Evolutionary conservation across 2,113 vertebrate genomes (phyloP).

Genomic region (Struthio camelus): DNA sequence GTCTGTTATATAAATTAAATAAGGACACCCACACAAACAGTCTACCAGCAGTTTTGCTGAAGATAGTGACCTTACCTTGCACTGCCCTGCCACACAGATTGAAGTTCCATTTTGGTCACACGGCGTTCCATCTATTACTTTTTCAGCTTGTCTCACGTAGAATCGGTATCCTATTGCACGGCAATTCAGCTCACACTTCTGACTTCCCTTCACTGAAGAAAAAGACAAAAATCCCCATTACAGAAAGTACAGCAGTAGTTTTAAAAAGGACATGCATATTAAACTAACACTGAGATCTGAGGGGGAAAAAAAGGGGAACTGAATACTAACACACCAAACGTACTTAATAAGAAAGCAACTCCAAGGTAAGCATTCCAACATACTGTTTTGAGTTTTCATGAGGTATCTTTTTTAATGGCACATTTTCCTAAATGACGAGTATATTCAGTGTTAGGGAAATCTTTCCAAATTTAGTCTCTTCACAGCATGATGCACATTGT

Average conservation of each 20-base stretch:
- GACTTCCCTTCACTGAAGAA: conserved; percentile 79
- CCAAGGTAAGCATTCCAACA: background rate
- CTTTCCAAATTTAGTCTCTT: background rate
- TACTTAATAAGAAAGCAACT: background rate
- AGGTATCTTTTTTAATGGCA: background rate
- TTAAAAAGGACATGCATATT: background rate
- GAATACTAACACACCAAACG: background rate
- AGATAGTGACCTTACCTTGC: conserved; percentile 81
- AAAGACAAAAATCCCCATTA: background rate
- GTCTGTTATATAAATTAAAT: background rate
- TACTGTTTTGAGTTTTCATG: no score
- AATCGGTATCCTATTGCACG: conserved; percentile 91
- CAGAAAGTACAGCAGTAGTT: rapidly evolving
- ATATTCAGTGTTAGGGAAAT: background rate
- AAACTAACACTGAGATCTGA: background rate
- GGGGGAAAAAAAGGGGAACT: background rate
- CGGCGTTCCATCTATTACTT: conserved; percentile 89
- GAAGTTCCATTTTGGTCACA: conserved; percentile 84
- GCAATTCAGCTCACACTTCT: conserved; percentile 92
- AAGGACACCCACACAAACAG: rapidly evolving
- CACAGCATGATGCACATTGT: background rate
- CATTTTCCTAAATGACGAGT: background rate
- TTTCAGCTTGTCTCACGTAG: conserved; percentile 88
- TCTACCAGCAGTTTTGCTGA: background rate
- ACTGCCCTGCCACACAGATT: conserved; percentile 89